These are phyloP conservation scores for Baccha elongata DNA, from an alignment of 2,888 invertebrate species.

Conservation along the genomic window DNA sequence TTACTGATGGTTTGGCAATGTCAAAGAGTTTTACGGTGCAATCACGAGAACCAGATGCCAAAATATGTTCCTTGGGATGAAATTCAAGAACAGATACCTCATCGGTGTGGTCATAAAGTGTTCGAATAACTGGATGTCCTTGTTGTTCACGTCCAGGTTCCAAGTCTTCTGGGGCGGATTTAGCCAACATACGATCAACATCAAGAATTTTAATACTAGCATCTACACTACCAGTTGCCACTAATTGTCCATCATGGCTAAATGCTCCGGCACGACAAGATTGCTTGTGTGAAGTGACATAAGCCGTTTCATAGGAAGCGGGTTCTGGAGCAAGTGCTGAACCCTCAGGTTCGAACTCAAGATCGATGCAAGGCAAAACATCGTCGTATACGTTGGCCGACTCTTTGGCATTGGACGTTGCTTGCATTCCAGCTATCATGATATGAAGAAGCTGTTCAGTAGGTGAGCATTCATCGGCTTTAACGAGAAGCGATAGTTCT, in stretches of 20 bases:
- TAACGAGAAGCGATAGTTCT: constrained; percentile 90
- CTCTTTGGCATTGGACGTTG: constrained; percentile 88
- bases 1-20: constrained; percentile 98
- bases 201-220: constrained; percentile 99
- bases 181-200: constrained; percentile 99
- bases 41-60: constrained; percentile 97
- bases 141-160: constrained; percentile 93
- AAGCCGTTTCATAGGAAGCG: constrained; percentile 98
- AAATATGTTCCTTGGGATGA: constrained; percentile 96
- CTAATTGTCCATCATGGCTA: constrained; percentile 95
- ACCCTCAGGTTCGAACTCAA: constrained; percentile 98
- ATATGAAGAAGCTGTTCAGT: constrained; percentile 96
- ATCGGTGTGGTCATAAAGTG: constrained; percentile 96
- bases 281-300: constrained; percentile 98
- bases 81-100: constrained; percentile 98
- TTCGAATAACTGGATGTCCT: constrained; percentile 98
- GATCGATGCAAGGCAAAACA: constrained; percentile 84
- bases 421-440: constrained; percentile 92
- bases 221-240: constrained; percentile 99
- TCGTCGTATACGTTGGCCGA: constrained; percentile 82
- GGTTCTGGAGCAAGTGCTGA: constrained; percentile 97
- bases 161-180: constrained; percentile 96
- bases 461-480: constrained; percentile 97
- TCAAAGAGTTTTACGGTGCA: constrained; percentile 98
- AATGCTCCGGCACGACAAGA: constrained; percentile 98